Evolutionary conservation across 30 jellyfish, hydroid and myxozoan species (phyloP).

Genomic region (Aurelia sp.): DNA sequence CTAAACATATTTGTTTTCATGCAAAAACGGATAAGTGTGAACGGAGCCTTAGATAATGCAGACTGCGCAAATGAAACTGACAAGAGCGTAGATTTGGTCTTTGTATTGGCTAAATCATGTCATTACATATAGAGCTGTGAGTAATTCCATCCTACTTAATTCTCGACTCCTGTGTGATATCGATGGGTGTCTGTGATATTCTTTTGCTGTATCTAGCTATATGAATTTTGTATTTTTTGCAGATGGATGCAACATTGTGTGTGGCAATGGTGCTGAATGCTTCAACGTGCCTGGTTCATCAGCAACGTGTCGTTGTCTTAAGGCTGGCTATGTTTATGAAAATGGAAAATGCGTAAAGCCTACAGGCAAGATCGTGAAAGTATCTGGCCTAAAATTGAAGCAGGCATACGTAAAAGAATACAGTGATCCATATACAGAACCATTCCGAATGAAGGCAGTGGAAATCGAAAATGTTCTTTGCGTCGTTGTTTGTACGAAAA

Average conservation of each 20-base stretch:
- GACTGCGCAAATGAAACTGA: too few relatives aligned
- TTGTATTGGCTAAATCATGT: too few relatives aligned
- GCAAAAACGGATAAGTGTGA: too few relatives aligned
- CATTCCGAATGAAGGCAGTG: slow-evolving; percentile 40
- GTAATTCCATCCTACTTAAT: too few relatives aligned
- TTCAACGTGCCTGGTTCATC: slow-evolving; percentile 31
- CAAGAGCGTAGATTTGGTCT: too few relatives aligned
- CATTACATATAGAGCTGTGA: too few relatives aligned
- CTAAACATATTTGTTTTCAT: too few relatives aligned
- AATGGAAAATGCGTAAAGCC: slow-evolving; percentile 30
- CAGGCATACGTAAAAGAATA: slow-evolving; percentile 26
- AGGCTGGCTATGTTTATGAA: slow-evolving; percentile 13
- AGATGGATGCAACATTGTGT: slow-evolving; percentile 48
- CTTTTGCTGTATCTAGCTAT: too few relatives aligned
- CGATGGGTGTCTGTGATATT: too few relatives aligned
- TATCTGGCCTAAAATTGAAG: slow-evolving; percentile 30
- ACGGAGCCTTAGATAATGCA: too few relatives aligned
- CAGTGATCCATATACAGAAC: slow-evolving; percentile 5
- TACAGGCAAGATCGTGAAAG: slow-evolving; percentile 36
- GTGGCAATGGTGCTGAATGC: slow-evolving; percentile 36
- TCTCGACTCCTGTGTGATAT: too few relatives aligned
- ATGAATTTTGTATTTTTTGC: not conserved
- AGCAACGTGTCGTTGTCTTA: slow-evolving; percentile 40
- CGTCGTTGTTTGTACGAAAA: slow-evolving; percentile 30
- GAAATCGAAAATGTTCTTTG: slow-evolving; percentile 44